A percentile compares a stretch with the other conserved stretches of the same genome.
phyloP scores from a whole-genome alignment of 2,113 vertebrate species.

The Chloroceryle aenea region DNA sequence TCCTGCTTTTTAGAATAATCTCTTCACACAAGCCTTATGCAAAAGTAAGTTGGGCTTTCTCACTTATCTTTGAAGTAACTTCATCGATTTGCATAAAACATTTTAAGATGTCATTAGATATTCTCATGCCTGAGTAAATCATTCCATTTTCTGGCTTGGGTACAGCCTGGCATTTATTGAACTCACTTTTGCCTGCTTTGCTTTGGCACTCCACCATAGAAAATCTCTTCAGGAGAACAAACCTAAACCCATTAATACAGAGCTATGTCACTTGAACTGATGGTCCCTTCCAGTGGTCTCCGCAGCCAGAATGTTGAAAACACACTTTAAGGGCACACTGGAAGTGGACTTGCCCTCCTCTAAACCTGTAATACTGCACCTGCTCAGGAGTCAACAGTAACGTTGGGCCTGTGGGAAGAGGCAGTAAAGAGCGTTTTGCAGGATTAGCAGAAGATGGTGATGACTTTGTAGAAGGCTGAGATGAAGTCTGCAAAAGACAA shows the following conservation, averaged over 20 bases:
- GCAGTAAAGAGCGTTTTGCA: slow-evolving; percentile 29
- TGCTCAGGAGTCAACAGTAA: slow-evolving; percentile 75
- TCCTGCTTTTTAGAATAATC: background rate
- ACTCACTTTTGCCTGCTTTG: background rate
- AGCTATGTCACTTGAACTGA: background rate
- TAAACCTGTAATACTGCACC: slow-evolving; percentile 35
- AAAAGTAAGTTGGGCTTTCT: background rate
- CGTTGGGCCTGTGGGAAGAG: slow-evolving; percentile 10
- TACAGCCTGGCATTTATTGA: background rate
- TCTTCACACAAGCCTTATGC: background rate
- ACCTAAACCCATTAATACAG: background rate
- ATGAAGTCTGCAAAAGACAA: slow-evolving; percentile 17
- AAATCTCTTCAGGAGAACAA: background rate
- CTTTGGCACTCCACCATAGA: background rate
- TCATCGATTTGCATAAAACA: background rate
- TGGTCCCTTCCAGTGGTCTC: background rate
- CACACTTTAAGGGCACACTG: background rate
- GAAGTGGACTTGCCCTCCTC: background rate
- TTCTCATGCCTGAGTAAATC: background rate
- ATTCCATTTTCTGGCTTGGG: background rate
- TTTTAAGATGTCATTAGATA: background rate
- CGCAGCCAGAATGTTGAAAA: background rate
- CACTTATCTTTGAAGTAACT: background rate
- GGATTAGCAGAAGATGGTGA: slow-evolving; percentile 30
- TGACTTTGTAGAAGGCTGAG: background rate